These are phyloP conservation scores for Drosophila parabipectinata DNA, from an alignment of 1,140 invertebrate species.

Conservation along the genomic window DNA sequence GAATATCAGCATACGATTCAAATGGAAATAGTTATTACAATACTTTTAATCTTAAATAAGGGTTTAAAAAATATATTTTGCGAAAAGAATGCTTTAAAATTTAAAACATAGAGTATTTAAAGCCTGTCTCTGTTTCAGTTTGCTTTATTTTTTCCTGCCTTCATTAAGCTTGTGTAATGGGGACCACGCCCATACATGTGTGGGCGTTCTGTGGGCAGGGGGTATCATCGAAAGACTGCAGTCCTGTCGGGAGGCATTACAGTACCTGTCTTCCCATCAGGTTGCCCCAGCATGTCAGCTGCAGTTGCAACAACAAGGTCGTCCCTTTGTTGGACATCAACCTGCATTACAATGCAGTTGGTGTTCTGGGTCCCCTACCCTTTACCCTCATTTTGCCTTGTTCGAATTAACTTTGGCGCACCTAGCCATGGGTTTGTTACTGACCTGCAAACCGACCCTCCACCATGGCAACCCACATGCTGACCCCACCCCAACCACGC, in stretches of 20 bases:
- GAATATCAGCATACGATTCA: too few species aligned
- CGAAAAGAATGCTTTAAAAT: too few species aligned
- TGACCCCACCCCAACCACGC: slow-evolving; percentile 24
- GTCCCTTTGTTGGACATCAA: slow-evolving; percentile 25
- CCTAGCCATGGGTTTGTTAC: slow-evolving; percentile 25
- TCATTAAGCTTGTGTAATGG: slow-evolving; percentile 37
- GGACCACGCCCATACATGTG: slow-evolving; percentile 27
- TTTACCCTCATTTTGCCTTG: not conserved
- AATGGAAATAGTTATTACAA: too few species aligned
- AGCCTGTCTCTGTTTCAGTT: not conserved
- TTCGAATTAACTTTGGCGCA: slow-evolving; percentile 29
- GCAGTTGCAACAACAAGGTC: slow-evolving; percentile 20
- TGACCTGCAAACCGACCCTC: slow-evolving; percentile 11
- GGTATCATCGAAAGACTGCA: not conserved
- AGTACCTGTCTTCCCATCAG: slow-evolving; percentile 12
- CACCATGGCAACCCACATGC: slow-evolving; percentile 11
- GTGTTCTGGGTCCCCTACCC: not conserved
- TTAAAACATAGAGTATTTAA: not conserved
- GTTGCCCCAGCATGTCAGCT: slow-evolving; percentile 37
- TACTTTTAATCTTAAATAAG: too few species aligned
- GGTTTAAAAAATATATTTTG: too few species aligned
- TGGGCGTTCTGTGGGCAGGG: not conserved
- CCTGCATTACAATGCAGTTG: slow-evolving; percentile 36
- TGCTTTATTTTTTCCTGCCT: not conserved
- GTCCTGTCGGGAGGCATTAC: not conserved